Percentiles rank a stretch among this genome's conserved stretches.
Evolutionary conservation across 2,888 invertebrate species (phyloP).

Genomic region (Pristionchus mayeri): DNA sequence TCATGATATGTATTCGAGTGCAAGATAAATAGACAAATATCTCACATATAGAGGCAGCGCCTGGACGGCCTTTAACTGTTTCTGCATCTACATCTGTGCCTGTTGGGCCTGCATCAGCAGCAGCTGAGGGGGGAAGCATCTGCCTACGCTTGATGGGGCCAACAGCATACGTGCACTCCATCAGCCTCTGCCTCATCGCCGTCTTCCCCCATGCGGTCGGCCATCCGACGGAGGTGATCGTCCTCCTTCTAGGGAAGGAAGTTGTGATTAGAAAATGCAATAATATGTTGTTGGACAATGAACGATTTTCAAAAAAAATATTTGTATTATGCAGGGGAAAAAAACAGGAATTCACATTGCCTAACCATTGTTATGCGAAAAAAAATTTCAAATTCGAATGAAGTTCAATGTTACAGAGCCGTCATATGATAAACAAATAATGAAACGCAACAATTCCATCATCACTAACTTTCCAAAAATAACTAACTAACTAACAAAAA

Average conservation of each 20-base stretch:
- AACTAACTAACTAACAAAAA: too few species aligned
- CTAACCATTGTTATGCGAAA: too few species aligned
- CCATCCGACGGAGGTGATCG: constrained; percentile 63
- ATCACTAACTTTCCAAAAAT: too few species aligned
- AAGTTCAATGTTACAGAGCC: too few species aligned
- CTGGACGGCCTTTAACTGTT: constrained; percentile 43
- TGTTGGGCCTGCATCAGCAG: constrained; percentile 51
- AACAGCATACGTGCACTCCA: constrained; percentile 60
- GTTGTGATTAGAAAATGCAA: too few species aligned
- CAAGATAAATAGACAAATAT: background rate
- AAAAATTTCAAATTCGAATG: too few species aligned
- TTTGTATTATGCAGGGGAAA: too few species aligned
- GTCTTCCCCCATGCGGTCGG: constrained; percentile 61
- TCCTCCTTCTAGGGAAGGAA: constrained; percentile 65
- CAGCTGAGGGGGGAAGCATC: constrained; percentile 39
- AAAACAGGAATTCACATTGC: too few species aligned
- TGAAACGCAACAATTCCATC: too few species aligned
- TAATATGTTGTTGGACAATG: too few species aligned
- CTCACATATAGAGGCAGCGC: constrained; percentile 30
- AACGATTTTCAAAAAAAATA: too few species aligned
- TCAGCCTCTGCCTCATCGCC: constrained; percentile 38
- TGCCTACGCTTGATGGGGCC: constrained; percentile 25
- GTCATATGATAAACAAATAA: too few species aligned
- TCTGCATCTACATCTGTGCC: constrained; percentile 50
- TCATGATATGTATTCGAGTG: background rate